Conservation (phyloP, 1,140 invertebrate genomes). For the Drosophila santomea region DNA sequence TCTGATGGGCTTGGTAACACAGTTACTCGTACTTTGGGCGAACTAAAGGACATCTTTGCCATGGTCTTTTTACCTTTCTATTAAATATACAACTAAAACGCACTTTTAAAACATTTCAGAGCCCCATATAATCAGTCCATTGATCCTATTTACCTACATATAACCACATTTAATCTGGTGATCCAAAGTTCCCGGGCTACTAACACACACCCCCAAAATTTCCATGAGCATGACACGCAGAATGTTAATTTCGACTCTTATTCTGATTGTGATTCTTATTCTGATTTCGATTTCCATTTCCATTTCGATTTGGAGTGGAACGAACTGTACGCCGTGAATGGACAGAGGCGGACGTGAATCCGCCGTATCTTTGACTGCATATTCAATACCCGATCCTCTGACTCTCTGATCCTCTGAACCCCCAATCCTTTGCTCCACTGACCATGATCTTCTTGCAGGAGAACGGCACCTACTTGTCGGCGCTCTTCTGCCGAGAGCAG, state of each 20-base stretch:
- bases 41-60: too few relatives aligned
- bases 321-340: constrained; percentile 15
- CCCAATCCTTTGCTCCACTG: not conserved
- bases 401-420: not conserved
- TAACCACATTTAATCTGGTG: not conserved
- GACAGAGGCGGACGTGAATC: constrained; percentile 24
- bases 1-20: not conserved
- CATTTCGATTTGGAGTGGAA: not conserved
- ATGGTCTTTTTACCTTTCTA: not conserved
- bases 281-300: constrained; percentile 2
- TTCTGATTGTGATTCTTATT: not conserved
- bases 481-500: constrained; percentile 76
- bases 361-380: not conserved
- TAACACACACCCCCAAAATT: constrained; percentile 5
- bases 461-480: constrained; percentile 79
- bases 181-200: not conserved
- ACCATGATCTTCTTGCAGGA: constrained; percentile 54
- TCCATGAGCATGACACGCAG: constrained; percentile 3
- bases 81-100: not conserved
- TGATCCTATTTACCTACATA: not conserved
- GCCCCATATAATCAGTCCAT: not conserved
- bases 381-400: too few relatives aligned
- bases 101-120: not conserved
- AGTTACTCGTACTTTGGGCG: not conserved
- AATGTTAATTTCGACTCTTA: constrained; percentile 13